A percentile compares a stretch with the other conserved stretches of the same genome.
Evolutionary conservation across 2,113 vertebrate species (phyloP).

Genomic region (Daubentonia madagascariensis): DNA sequence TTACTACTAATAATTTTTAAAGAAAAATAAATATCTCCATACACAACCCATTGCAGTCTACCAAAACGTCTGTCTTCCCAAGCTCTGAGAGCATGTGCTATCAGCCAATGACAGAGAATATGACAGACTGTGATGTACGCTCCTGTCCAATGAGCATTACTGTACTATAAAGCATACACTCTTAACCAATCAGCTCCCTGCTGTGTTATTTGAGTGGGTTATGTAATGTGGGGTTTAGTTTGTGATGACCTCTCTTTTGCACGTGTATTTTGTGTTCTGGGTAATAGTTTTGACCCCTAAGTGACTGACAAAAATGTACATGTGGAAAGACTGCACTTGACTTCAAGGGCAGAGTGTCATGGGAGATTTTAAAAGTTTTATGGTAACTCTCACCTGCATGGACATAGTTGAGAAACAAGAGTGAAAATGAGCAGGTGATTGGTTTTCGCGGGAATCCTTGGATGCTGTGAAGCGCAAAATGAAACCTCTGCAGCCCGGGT

Average conservation of each 20-base stretch:
- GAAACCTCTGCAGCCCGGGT: rapidly evolving
- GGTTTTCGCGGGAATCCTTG: rapidly evolving
- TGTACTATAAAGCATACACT: neutral
- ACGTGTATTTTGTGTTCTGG: neutral
- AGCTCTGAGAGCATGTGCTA: neutral
- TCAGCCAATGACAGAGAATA: neutral
- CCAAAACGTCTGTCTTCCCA: neutral
- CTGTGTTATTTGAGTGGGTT: neutral
- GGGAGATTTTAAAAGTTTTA: neutral
- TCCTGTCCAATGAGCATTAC: neutral
- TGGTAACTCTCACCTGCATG: no score
- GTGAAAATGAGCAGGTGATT: neutral
- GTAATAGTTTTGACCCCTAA: neutral
- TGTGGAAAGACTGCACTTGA: neutral
- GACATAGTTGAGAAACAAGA: neutral
- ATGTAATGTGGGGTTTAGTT: neutral
- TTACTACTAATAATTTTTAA: constrained; percentile 15
- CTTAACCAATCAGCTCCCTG: neutral
- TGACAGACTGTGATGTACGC: neutral
- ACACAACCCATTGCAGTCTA: no score
- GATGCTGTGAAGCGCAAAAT: rapidly evolving
- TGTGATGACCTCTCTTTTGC: neutral
- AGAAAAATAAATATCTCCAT: neutral
- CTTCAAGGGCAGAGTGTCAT: neutral
- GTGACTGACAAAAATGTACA: neutral